Percentiles rank a stretch among this genome's conserved stretches.
Conservation (phyloP, 2,797 vertebrate genomes). For the Molossus alvarezi region DNA sequence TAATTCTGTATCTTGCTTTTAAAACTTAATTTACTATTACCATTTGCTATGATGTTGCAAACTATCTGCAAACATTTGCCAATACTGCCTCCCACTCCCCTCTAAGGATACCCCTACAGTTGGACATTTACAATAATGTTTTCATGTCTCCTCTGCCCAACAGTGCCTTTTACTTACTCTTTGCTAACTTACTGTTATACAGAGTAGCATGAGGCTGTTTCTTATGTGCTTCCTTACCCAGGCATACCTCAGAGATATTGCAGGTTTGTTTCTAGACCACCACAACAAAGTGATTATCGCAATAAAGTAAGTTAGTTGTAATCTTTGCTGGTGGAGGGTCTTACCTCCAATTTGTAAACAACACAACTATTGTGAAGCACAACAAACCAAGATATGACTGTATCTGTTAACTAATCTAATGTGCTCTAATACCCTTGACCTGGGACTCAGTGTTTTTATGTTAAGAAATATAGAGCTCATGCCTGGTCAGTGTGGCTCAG, state of each 20-base stretch:
- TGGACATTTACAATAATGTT: background rate
- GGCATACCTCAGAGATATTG: background rate
- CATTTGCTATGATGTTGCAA: background rate
- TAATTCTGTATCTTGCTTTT: background rate
- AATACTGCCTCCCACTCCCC: background rate
- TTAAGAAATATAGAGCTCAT: background rate
- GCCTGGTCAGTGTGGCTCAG: no score
- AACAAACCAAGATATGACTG: background rate
- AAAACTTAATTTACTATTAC: conserved; percentile 28
- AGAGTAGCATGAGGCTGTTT: background rate
- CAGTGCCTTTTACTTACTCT: background rate
- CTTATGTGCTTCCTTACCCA: background rate
- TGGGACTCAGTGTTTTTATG: background rate
- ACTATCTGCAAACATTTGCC: background rate
- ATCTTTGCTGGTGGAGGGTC: background rate
- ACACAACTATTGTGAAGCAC: background rate
- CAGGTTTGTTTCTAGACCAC: background rate
- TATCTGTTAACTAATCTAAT: background rate
- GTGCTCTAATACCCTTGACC: background rate
- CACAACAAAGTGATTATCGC: background rate
- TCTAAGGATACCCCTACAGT: background rate
- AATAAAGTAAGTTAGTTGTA: background rate
- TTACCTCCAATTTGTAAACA: background rate
- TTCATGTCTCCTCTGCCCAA: background rate
- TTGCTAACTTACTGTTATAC: background rate